Evolutionary conservation across 2,797 vertebrate species (phyloP).

Genomic region (Pseudochromis fuscus): DNA sequence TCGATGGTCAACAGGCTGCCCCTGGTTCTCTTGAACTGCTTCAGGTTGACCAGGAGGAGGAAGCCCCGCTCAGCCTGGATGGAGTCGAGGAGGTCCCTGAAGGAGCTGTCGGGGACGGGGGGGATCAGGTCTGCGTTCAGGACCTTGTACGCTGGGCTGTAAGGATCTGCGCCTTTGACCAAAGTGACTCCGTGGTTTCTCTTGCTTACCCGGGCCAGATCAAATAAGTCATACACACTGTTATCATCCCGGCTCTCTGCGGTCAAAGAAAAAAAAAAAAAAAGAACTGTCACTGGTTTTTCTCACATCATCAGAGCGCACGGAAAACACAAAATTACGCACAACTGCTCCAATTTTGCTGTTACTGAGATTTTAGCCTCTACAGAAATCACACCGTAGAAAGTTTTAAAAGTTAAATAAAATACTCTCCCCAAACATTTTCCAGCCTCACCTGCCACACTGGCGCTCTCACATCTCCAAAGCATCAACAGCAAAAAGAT

Average conservation of each 20-base stretch:
- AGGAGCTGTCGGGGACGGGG: conserved; percentile 88
- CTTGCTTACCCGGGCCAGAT: conserved; percentile 87
- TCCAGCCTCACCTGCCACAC: conserved; percentile 89
- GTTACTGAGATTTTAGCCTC: no score
- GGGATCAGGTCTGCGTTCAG: conserved; percentile 94
- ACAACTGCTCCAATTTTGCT: not conserved
- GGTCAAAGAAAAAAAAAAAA: conserved; percentile 46
- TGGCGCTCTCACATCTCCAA: conserved; percentile 81
- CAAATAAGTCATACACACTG: conserved; percentile 95
- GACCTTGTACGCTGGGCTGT: conserved; percentile 95
- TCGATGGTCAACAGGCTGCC: conserved; percentile 92
- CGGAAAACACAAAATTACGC: conserved; percentile 19
- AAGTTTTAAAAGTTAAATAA: no score
- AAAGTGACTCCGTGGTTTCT: conserved; percentile 89
- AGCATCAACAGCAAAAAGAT: conserved; percentile 87
- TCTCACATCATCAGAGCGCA: conserved; percentile 13
- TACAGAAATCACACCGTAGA: no score
- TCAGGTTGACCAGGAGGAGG: conserved; percentile 92
- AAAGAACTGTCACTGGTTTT: conserved; percentile 7
- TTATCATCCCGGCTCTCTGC: conserved; percentile 90
- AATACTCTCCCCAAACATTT: no score
- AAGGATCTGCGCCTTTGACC: conserved; percentile 92
- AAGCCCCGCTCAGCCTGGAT: conserved; percentile 94
- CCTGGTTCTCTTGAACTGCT: conserved; percentile 91
- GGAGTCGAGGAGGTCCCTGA: conserved; percentile 95